Evolutionary conservation across 2,797 vertebrate species (phyloP).

Genomic region (Muscicapa striata): DNA sequence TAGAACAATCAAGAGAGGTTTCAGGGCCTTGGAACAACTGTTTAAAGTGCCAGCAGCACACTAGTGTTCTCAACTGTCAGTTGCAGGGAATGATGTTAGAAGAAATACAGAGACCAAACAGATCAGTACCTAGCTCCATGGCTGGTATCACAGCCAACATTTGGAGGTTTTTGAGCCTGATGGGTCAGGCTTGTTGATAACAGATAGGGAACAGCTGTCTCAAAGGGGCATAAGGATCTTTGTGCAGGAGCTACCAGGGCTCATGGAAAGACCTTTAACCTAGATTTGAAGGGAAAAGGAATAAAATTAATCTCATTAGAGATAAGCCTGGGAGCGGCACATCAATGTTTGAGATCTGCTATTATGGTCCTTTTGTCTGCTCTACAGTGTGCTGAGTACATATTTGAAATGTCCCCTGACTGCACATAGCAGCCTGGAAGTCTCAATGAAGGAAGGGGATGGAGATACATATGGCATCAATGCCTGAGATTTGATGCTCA

Average conservation of each 20-base stretch:
- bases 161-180: neutral
- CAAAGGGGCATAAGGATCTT: neutral
- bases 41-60: neutral
- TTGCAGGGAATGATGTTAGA: neutral
- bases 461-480: neutral
- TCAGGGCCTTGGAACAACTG: neutral
- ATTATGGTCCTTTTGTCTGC: accelerated
- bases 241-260: neutral
- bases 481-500: no score
- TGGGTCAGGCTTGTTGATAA: neutral
- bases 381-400: neutral
- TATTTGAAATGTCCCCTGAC: neutral
- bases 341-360: accelerated
- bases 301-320: neutral
- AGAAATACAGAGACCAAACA: neutral
- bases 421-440: neutral
- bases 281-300: neutral
- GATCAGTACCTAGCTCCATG: neutral
- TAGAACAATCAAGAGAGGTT: neutral
- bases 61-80: neutral
- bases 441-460: accelerated
- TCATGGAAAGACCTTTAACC: neutral
- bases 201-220: accelerated
- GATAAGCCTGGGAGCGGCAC: accelerated
- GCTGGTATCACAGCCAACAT: neutral